These are phyloP conservation scores for Cyphomyrus discorhynchus DNA, from an alignment of 2,113 vertebrate genomes.

Conservation along the genomic window DNA sequence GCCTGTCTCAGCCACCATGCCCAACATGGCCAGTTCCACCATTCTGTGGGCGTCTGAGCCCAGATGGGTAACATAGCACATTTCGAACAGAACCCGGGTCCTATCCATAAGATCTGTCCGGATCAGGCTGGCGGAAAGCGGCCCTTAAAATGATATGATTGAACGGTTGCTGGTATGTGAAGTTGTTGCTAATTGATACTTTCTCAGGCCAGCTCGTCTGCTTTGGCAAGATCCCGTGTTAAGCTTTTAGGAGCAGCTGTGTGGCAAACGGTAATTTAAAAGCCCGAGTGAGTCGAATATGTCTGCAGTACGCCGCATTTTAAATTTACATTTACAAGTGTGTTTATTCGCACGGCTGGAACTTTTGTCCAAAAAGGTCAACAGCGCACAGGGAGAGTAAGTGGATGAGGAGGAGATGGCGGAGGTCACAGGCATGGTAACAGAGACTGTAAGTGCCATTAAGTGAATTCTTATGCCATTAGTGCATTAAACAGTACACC, in stretches of 20 bases:
- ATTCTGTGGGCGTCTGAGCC: not conserved
- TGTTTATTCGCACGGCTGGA: not conserved
- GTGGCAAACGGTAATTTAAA: not conserved
- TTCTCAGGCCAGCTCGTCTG: not conserved
- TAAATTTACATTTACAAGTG: not conserved
- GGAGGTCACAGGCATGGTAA: not conserved
- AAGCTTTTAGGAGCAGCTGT: not conserved
- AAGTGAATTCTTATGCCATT: not conserved
- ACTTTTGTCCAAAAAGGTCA: not conserved
- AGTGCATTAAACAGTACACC: not conserved
- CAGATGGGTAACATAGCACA: not conserved
- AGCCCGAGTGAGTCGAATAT: not conserved
- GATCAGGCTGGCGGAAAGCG: not conserved
- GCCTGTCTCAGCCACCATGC: not conserved
- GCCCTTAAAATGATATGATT: not conserved
- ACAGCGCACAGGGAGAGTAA: not conserved
- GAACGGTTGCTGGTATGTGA: not conserved
- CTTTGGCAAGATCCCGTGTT: not conserved
- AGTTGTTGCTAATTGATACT: not conserved
- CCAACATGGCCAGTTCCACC: not conserved
- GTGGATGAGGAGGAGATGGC: not conserved
- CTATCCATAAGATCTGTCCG: not conserved
- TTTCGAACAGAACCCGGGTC: not conserved
- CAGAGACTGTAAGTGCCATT: not conserved
- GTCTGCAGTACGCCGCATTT: not conserved